These are phyloP conservation scores for Phrynocephalus versicolor DNA, from an alignment of 2,113 vertebrate species.

Conservation along the genomic window DNA sequence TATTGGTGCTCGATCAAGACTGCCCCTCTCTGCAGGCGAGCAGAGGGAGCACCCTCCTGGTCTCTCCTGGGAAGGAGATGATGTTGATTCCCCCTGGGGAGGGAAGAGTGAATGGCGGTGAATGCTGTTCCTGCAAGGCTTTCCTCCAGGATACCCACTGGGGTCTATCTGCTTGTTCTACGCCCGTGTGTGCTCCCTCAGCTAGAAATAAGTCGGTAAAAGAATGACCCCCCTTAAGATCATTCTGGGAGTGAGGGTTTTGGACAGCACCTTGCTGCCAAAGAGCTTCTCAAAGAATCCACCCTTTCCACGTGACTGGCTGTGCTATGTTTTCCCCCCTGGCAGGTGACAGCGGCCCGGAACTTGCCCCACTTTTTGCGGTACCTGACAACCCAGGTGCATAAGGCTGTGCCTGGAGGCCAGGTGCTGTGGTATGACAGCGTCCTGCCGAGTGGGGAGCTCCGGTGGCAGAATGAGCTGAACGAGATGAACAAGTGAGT, in stretches of 20 bases:
- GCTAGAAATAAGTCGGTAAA: no score
- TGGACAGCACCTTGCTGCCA: no score
- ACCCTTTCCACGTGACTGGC: neutral
- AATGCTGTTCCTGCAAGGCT: neutral
- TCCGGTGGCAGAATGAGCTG: constrained; percentile 93
- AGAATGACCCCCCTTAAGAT: neutral
- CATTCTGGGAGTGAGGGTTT: neutral
- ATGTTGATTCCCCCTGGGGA: neutral
- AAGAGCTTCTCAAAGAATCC: neutral
- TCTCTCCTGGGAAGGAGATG: neutral
- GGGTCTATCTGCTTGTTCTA: no score
- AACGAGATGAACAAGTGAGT: constrained; percentile 85
- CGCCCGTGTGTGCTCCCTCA: no score
- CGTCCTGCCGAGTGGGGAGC: constrained; percentile 74
- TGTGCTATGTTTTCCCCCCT: neutral
- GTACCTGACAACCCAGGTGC: constrained; percentile 82
- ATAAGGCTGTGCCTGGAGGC: constrained; percentile 74
- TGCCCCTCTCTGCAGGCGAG: neutral
- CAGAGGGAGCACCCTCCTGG: neutral
- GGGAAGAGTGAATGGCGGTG: neutral
- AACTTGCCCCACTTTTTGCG: constrained; percentile 81
- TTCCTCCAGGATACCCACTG: no score
- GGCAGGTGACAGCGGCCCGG: constrained; percentile 74
- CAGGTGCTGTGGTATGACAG: constrained; percentile 96
- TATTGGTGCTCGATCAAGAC: neutral